phyloP scores from a whole-genome alignment of 2,888 invertebrate species.

The Plebejus argus region DNA sequence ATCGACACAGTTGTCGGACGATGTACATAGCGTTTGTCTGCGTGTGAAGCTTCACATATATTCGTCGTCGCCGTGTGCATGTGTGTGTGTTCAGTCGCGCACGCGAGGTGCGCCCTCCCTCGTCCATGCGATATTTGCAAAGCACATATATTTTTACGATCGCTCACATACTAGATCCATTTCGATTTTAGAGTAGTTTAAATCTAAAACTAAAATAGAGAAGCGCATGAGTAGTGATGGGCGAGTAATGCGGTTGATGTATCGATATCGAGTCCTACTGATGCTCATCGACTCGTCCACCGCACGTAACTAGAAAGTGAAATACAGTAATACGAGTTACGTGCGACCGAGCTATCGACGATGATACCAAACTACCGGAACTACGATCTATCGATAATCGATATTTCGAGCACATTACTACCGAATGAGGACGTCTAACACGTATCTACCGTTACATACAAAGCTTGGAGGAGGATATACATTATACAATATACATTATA shows the following conservation, averaged over 20 bases:
- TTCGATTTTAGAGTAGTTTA: slow-evolving; percentile 44
- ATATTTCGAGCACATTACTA: slow-evolving; percentile 22
- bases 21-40: slow-evolving; percentile 43
- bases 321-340: background rate
- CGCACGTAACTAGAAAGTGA: background rate
- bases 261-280: slow-evolving; percentile 24
- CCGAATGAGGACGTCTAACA: slow-evolving; percentile 21
- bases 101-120: slow-evolving; percentile 55
- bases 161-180: slow-evolving; percentile 78
- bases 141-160: slow-evolving; percentile 71
- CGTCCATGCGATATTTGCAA: slow-evolving; percentile 66
- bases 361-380: background rate
- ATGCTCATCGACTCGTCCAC: background rate
- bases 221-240: slow-evolving; percentile 48
- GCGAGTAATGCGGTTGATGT: slow-evolving; percentile 30
- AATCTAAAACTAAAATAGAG: slow-evolving; percentile 49
- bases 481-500: background rate
- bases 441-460: slow-evolving; percentile 13
- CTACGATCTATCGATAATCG: slow-evolving; percentile 21
- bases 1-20: slow-evolving; percentile 46
- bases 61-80: slow-evolving; percentile 47
- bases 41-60: slow-evolving; percentile 55
- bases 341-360: slow-evolving; percentile 3
- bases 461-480: slow-evolving; percentile 20
- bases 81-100: slow-evolving; percentile 52